phyloP scores from a whole-genome alignment of 2,888 invertebrate genomes.

The Gryllus longicercus region DNA sequence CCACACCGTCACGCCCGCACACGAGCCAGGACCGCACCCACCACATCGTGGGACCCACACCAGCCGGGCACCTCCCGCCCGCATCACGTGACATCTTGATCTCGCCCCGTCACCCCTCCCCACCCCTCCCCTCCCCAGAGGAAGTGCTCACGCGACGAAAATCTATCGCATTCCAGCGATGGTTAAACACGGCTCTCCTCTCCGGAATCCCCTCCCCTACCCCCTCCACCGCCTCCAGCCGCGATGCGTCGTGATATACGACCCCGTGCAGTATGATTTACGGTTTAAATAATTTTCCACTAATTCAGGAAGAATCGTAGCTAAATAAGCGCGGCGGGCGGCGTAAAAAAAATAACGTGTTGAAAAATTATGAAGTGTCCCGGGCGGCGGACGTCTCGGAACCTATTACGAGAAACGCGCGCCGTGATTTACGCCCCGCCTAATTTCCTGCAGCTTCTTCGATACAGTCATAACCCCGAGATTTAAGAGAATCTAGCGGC shows the following conservation, averaged over 20 bases:
- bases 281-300: neutral
- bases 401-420: neutral
- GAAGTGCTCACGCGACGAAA: neutral
- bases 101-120: neutral
- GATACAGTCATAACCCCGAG: neutral
- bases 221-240: neutral
- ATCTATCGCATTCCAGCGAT: neutral
- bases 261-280: neutral
- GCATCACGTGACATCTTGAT: conserved; percentile 5
- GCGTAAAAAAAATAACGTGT: neutral
- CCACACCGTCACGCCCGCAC: no score
- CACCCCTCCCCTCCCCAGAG: no score
- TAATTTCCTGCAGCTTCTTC: neutral
- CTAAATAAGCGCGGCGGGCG: conserved; percentile 6
- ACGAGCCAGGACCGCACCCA: no score
- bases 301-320: conserved; percentile 17
- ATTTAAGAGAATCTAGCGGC: no score
- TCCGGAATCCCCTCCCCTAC: neutral
- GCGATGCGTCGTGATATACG: neutral
- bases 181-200: neutral
- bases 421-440: neutral
- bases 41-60: no score
- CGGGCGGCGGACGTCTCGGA: neutral
- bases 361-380: conserved; percentile 17
- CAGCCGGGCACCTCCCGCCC: no score